Percentiles rank a stretch among this genome's conserved stretches.
Evolutionary conservation across 1,140 invertebrate genomes (phyloP).

Genomic region (Tetragnatha versicolor): DNA sequence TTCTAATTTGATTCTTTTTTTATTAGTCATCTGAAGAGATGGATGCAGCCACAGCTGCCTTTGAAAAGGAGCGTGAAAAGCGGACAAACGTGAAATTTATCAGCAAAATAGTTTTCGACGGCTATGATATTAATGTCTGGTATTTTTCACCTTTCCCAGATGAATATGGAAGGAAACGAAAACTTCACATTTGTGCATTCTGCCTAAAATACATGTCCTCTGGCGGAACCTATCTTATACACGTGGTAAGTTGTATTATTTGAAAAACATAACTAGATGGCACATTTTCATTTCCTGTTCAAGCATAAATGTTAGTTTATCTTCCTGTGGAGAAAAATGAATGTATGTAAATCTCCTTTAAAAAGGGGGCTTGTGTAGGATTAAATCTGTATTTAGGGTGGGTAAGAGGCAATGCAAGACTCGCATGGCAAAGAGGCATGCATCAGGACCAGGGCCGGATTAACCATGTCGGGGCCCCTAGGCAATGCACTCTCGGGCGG

Average conservation of each 20-base stretch:
- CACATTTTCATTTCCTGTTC: too few species aligned
- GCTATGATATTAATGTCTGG: slow-evolving; percentile 98
- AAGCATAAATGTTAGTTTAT: too few species aligned
- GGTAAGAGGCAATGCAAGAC: too few species aligned
- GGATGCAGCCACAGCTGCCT: slow-evolving; percentile 94
- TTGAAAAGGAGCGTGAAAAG: slow-evolving; percentile 98
- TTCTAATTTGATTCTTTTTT: slow-evolving; percentile 10
- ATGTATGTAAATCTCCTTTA: too few species aligned
- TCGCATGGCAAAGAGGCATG: too few species aligned
- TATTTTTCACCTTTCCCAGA: slow-evolving; percentile 99
- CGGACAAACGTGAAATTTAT: slow-evolving; percentile 90
- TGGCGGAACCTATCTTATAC: slow-evolving; percentile 88
- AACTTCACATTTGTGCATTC: slow-evolving; percentile 97
- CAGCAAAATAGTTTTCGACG: slow-evolving; percentile 92
- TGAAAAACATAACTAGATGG: too few species aligned
- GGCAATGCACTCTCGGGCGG: too few species aligned
- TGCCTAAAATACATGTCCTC: slow-evolving; percentile 96
- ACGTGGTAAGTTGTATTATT: slow-evolving; percentile 70
- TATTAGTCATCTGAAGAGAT: slow-evolving; percentile 87
- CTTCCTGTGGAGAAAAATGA: too few species aligned
- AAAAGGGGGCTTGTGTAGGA: too few species aligned
- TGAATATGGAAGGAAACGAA: slow-evolving; percentile 92
- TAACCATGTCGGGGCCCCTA: too few species aligned
- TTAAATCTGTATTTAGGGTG: too few species aligned
- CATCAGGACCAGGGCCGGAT: too few species aligned